A percentile compares a stretch with the other conserved stretches of the same genome.
Evolutionary conservation across 2,888 invertebrate genomes (phyloP).

Genomic region (Dermolepida albohirtum): DNA sequence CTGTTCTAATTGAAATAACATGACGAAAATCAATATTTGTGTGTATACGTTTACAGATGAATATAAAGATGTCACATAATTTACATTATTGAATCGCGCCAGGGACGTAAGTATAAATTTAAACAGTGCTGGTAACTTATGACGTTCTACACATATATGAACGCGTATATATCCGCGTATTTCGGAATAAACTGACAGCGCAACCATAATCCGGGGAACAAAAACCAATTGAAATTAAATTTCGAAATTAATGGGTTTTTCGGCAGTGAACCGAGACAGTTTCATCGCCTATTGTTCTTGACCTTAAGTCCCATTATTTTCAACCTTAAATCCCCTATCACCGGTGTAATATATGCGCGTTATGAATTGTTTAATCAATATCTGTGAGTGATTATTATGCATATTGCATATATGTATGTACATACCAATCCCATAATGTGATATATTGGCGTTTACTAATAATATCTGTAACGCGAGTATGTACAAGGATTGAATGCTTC

Average conservation of each 20-base stretch:
- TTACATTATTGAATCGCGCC: too few relatives aligned
- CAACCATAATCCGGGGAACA: slow-evolving; percentile 27
- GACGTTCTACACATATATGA: slow-evolving; percentile 8
- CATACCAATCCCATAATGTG: too few relatives aligned
- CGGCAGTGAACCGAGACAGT: slow-evolving; percentile 4
- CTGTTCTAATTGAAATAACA: too few relatives aligned
- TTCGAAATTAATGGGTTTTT: slow-evolving; percentile 38
- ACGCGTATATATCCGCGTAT: neutral
- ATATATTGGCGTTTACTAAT: too few relatives aligned
- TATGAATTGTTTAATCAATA: slow-evolving; percentile 34
- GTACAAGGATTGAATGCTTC: too few relatives aligned
- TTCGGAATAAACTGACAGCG: slow-evolving; percentile 17
- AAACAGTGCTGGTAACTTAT: neutral
- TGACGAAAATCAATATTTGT: too few relatives aligned
- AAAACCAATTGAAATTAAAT: slow-evolving; percentile 37
- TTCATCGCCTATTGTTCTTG: neutral
- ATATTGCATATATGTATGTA: too few relatives aligned
- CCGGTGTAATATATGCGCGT: neutral
- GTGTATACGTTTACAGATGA: too few relatives aligned
- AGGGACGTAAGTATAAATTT: too few relatives aligned
- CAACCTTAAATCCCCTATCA: slow-evolving; percentile 11
- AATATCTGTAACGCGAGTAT: too few relatives aligned
- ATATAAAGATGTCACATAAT: too few relatives aligned
- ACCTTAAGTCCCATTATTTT: slow-evolving; percentile 11
- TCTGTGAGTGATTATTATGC: too few relatives aligned